Base-by-base conservation (phyloP, 2,888 invertebrate species). In the Pteria penguin region DNA sequence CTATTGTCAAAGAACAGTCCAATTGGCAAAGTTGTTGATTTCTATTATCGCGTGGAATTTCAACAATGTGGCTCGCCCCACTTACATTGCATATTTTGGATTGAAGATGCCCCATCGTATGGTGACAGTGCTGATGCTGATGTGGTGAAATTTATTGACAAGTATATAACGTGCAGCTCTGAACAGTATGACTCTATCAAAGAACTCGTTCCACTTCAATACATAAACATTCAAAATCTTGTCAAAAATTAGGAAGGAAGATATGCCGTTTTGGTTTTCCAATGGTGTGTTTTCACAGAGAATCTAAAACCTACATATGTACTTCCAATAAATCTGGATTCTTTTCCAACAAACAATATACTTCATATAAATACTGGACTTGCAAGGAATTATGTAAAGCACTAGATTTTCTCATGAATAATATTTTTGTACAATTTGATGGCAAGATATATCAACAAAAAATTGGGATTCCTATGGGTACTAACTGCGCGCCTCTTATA, bases 1-100 rank as follows among this genome's bases (percentile, higher is more conserved):
- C 54, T 68, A 2, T n/a, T 31, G 11, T 33, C 55, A n/a, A 52
- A 26, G n/a, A 11, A 18, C 5, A 58, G 58, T 27, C 60, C 70
- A 29, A 22, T 70, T 33, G 63, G 63, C 24, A 24, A 54, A 45
- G 18, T 63, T 8, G 4, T 11, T 5, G 62, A 72, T 26, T 72
- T 31, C 26, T 72, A 31, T 36, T 24, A 22, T 14, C 14, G 63
- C 22, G 62, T 72, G 14, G 62, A 72, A 29, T 72, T 72, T 54
- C 71, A 72, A 29, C 27, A 60, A 26, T 72, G 75, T 45, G 62
- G 80, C 29, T 65, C 69, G 1, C 75, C 75, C 1, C 73, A 66
- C 31, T 26, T 65, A 5, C 72, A 72, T 26, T 26, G 8, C 31
- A 18, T 66, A 18, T 57, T 72, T 18, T 72, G 27, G 58, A 57